Evolutionary conservation across 2,113 vertebrate genomes (phyloP).

Genomic region (Corythoichthys haematopterus): DNA sequence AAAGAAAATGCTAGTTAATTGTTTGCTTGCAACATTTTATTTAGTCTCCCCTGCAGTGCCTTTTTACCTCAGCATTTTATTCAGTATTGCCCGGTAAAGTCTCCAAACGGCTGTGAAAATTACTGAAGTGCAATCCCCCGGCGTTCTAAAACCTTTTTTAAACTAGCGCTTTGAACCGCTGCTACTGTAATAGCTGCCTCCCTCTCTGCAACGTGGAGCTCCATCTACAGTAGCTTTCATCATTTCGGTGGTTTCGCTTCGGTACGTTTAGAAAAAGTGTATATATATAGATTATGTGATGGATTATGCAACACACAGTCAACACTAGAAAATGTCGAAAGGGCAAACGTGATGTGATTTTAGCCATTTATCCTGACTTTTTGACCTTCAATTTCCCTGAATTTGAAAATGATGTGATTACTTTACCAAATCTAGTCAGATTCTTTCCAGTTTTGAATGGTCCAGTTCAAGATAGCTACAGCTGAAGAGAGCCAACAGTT

Average conservation of each 20-base stretch:
- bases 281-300: constrained; percentile 20
- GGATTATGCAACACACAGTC: constrained; percentile 40
- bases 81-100: constrained; percentile 41
- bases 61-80: constrained; percentile 60
- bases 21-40: not conserved
- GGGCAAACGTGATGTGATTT: not conserved
- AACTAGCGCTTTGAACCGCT: constrained; percentile 25
- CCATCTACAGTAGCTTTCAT: constrained; percentile 25
- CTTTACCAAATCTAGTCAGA: too few species aligned
- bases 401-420: too few species aligned
- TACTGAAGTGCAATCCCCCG: constrained; percentile 52
- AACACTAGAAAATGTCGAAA: constrained; percentile 34
- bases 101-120: constrained; percentile 54
- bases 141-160: constrained; percentile 49
- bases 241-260: constrained; percentile 21
- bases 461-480: too few species aligned
- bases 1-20: not conserved
- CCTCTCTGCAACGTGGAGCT: constrained; percentile 5
- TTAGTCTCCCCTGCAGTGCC: constrained; percentile 6
- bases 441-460: too few species aligned
- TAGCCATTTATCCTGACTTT: too few species aligned
- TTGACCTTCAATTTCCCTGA: too few species aligned
- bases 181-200: constrained; percentile 26
- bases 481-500: too few species aligned
- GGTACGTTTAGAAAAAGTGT: constrained; percentile 8